A percentile compares a stretch with the other conserved stretches of the same genome.
Conservation (phyloP, 2,113 vertebrate species). For the Hemiscyllium ocellatum region DNA sequence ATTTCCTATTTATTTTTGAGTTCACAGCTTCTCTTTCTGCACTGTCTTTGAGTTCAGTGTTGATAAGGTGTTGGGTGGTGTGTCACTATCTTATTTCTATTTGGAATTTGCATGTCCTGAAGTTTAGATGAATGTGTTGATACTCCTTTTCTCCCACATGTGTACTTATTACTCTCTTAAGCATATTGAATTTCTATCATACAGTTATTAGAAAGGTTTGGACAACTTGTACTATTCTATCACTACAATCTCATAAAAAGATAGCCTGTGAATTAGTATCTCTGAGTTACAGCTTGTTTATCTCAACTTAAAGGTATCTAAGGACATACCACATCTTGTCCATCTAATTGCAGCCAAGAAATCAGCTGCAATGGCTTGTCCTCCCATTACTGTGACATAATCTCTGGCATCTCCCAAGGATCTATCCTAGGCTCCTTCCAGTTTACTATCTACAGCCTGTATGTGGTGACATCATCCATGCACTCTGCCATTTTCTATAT, state of each 20-base stretch:
- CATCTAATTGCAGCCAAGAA: too few relatives aligned
- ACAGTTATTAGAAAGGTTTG: neutral
- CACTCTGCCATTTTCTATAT: too few relatives aligned
- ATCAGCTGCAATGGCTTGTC: too few relatives aligned
- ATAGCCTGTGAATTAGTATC: neutral
- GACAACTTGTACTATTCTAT: neutral
- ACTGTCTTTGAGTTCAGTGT: neutral
- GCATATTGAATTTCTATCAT: neutral
- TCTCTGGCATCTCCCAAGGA: too few relatives aligned
- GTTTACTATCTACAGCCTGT: too few relatives aligned
- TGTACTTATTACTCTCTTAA: neutral
- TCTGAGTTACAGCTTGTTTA: neutral
- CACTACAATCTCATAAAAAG: neutral
- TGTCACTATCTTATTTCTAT: neutral
- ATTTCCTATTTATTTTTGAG: neutral
- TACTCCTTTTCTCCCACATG: neutral
- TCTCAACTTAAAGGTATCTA: neutral
- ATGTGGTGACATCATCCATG: too few relatives aligned
- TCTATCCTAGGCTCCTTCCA: too few relatives aligned
- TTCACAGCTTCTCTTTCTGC: neutral
- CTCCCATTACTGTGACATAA: too few relatives aligned
- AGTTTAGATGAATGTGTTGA: neutral
- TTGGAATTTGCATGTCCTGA: neutral
- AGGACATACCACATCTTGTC: constrained; percentile 6
- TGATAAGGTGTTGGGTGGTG: neutral